phyloP scores from a whole-genome alignment of 2,113 vertebrate species.

The Oryctolagus cuniculus region mOryCun1.1 NC_091438.1:29359501-29360000 shows the following conservation, averaged over 20 bases:
- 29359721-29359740: background rate
- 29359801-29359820: background rate
- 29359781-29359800: background rate
- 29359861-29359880: too few relatives aligned
- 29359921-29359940: too few relatives aligned
- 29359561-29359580: background rate
- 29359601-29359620: background rate
- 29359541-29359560: background rate
- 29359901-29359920: too few relatives aligned
- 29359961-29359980: too few relatives aligned
- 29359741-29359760: background rate
- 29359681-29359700: background rate
- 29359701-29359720: slow-evolving; percentile 24
- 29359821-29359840: background rate
- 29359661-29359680: slow-evolving; percentile 13
- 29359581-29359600: background rate
- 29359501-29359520: background rate
- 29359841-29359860: background rate
- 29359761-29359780: background rate
- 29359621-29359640: slow-evolving; percentile 22
- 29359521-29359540: background rate
- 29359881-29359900: too few relatives aligned
- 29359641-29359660: slow-evolving; percentile 41
- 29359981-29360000: too few relatives aligned
- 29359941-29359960: too few relatives aligned